Percentiles rank a stretch among this genome's conserved stretches.
phyloP scores from a whole-genome alignment of 2,888 invertebrate species.

The Tiliacea citrago region DNA sequence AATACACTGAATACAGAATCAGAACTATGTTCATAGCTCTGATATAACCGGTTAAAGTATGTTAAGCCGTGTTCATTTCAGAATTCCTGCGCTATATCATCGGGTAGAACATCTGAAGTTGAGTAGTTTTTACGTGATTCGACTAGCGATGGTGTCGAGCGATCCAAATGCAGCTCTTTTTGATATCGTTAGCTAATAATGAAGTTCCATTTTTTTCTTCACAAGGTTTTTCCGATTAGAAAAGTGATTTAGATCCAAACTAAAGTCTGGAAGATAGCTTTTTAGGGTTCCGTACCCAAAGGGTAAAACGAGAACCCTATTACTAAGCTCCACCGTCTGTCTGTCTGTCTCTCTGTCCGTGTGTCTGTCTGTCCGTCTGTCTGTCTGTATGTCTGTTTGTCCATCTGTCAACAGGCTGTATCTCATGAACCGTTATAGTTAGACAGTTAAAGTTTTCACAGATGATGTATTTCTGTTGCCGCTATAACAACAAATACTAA shows the following conservation, averaged over 20 bases:
- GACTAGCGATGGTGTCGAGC: conserved; percentile 40
- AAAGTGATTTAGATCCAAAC: no score
- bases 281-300: no score
- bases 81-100: conserved; percentile 51
- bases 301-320: no score
- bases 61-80: conserved; percentile 42
- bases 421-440: no score
- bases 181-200: conserved; percentile 38
- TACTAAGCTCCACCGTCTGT: no score
- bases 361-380: no score
- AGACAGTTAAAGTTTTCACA: no score
- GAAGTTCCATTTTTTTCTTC: neutral
- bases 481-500: no score
- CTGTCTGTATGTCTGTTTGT: no score
- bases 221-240: neutral
- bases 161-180: conserved; percentile 31
- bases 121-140: conserved; percentile 61
- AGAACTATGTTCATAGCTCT: conserved; percentile 17
- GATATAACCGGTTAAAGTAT: conserved; percentile 42
- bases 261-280: neutral
- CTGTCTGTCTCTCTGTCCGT: no score
- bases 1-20: conserved; percentile 4
- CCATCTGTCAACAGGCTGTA: no score
- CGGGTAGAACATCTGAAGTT: conserved; percentile 40
- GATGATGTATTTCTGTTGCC: no score